Conservation (phyloP, 1,140 invertebrate species). For the Asobara japonica region DNA sequence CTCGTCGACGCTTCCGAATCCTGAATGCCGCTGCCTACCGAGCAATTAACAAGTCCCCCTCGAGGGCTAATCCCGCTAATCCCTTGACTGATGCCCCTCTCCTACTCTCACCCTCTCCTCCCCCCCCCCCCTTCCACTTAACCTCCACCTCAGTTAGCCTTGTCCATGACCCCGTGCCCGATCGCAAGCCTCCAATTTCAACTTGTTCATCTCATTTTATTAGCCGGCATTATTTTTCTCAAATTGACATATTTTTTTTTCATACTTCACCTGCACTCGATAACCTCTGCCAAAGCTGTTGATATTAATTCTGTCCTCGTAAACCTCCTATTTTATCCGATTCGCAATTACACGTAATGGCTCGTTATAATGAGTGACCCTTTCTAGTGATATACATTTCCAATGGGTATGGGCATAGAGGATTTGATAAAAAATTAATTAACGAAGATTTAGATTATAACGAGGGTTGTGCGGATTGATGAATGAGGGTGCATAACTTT, state of each 20-base stretch:
- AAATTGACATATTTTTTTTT: background rate
- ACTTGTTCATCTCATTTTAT: background rate
- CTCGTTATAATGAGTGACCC: slow-evolving; percentile 13
- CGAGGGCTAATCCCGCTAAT: slow-evolving; percentile 59
- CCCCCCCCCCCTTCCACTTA: slow-evolving; percentile 1
- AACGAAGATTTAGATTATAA: background rate
- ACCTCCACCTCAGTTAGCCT: slow-evolving; percentile 39
- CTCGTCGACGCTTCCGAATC: slow-evolving; percentile 20
- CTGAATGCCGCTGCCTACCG: slow-evolving; percentile 40
- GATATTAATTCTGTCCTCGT: slow-evolving; percentile 3
- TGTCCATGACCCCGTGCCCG: slow-evolving; percentile 44
- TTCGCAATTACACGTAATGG: slow-evolving; percentile 24
- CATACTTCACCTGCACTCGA: background rate
- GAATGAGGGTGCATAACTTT: background rate
- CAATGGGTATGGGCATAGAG: background rate
- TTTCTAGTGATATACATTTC: background rate
- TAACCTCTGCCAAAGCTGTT: background rate
- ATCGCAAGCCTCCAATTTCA: slow-evolving; percentile 17
- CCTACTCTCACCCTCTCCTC: background rate
- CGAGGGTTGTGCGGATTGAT: background rate
- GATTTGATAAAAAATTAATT: slow-evolving; percentile 5
- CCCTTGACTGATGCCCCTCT: slow-evolving; percentile 57
- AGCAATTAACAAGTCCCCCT: slow-evolving; percentile 62
- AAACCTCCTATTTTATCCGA: slow-evolving; percentile 1
- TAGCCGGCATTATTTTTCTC: background rate